Evolutionary conservation across 2,797 vertebrate genomes (phyloP).

Genomic region (Myripristis jacobus): DNA sequence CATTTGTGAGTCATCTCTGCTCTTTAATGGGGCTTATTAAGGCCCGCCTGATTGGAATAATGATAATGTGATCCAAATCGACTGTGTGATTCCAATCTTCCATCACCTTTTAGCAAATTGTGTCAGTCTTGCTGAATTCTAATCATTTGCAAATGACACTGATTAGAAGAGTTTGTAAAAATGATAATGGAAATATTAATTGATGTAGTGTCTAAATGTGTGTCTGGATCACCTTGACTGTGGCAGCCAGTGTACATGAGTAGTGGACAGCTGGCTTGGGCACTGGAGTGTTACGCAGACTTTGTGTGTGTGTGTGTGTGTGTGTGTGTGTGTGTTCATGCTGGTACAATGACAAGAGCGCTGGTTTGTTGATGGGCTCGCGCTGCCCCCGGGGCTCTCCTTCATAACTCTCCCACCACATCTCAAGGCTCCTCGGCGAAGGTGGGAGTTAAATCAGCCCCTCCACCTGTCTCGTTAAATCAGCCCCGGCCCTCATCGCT

Average conservation of each 20-base stretch:
- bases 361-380: constrained; percentile 27
- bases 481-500: constrained; percentile 13
- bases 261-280: not conserved
- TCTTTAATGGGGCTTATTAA: constrained; percentile 7
- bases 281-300: not conserved
- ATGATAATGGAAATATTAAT: not conserved
- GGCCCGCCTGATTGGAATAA: constrained; percentile 37
- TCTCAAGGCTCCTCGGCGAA: constrained; percentile 49
- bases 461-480: constrained; percentile 36
- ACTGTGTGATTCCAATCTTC: not conserved
- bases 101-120: not conserved
- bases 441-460: constrained; percentile 54
- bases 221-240: not conserved
- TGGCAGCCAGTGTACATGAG: not conserved
- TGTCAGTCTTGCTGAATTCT: not conserved
- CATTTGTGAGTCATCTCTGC: not conserved
- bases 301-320: no score
- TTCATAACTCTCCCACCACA: constrained; percentile 52
- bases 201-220: not conserved
- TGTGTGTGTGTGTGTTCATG: constrained; percentile 13
- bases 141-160: not conserved
- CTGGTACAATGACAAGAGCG: constrained; percentile 18
- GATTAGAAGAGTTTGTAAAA: not conserved
- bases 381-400: constrained; percentile 27
- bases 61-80: constrained; percentile 9